phyloP scores from a whole-genome alignment of 2,888 invertebrate genomes.

The Andrena dorsata region DNA sequence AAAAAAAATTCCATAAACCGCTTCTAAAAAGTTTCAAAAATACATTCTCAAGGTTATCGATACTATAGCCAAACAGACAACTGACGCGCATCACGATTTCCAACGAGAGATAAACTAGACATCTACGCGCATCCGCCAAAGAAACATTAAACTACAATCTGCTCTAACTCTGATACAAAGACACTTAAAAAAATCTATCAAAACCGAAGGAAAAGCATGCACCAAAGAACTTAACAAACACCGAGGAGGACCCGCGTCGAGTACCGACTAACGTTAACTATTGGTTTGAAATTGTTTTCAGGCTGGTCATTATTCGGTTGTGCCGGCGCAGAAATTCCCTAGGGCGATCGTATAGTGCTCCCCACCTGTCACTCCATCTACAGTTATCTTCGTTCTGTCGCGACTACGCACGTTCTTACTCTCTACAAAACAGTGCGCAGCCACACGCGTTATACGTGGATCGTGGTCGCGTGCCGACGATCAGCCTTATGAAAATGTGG shows the following conservation, averaged over 20 bases:
- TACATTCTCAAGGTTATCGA: too few relatives aligned
- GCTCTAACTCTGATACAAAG: not conserved
- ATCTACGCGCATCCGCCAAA: not conserved
- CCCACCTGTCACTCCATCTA: conserved; percentile 67
- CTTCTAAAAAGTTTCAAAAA: too few relatives aligned
- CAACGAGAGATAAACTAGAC: conserved; percentile 43
- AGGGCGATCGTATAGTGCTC: conserved; percentile 32
- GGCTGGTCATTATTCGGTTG: conserved; percentile 4
- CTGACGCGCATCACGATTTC: not conserved
- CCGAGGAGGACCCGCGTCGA: not conserved
- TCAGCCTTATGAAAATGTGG: conserved; percentile 73
- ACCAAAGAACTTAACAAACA: too few relatives aligned
- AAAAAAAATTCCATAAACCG: too few relatives aligned
- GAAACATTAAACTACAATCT: not conserved
- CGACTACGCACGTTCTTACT: conserved; percentile 51
- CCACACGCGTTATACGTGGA: conserved; percentile 36
- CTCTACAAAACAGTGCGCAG: conserved; percentile 50
- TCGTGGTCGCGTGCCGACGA: conserved; percentile 26
- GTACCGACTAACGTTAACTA: conserved; percentile 35
- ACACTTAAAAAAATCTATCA: not conserved
- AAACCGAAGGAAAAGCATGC: not conserved
- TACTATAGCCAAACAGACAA: not conserved
- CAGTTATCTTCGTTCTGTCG: conserved; percentile 47
- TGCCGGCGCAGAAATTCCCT: conserved; percentile 52
- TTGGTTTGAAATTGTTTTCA: conserved; percentile 27